Evolutionary conservation across 1,140 invertebrate genomes (phyloP), one percentile per base, ranked within the genome.

Genomic region (Lutraria rhynchaena): DNA sequence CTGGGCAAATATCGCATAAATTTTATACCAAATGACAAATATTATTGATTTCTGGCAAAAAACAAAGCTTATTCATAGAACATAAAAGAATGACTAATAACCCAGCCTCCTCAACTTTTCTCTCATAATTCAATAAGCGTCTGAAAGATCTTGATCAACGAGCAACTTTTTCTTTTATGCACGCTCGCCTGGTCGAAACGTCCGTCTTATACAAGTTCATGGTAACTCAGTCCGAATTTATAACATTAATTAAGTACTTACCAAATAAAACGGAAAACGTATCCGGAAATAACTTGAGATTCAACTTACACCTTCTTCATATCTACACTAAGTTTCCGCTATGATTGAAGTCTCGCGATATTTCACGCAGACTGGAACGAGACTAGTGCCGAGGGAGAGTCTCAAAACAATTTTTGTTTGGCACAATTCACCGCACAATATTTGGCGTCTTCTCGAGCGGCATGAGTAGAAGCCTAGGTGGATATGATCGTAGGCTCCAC

Each of bases 261-360:
- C 69, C 53, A 55, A 37, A 11, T 55, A 57, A 11, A 37, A 57
- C 69, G 49, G 69, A 71, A 55, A 51, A 71, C 27, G 51, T 71
- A 71, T 71, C 69, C 69, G 69, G 69, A 71, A 71, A 57, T 17
- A 19, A 71, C 69, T 67, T 67, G 41, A 67, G 63, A 46, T 67
- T 41, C 27, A 67, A 46, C 29, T 63, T 67, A 67, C n/a, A 67
- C 13, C 37, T n/a, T 49, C 41, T 2, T 67, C 63, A 31, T 67
- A 3, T 31, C 33, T 5, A 29, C 19, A 1, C 5, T 11, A 67
- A 49, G 22, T 46, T 67, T 67, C 44, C 44, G 29, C 24, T 37
- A 63, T 63, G 63, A 67, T 46, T 24, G 31, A 67, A 29, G 9
- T 67, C 63, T 67, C 63, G 63, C 44, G 37, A 41, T 19, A 67